phyloP scores from a whole-genome alignment of 2,888 invertebrate genomes.

The Noctuana brunneofusca region DNA sequence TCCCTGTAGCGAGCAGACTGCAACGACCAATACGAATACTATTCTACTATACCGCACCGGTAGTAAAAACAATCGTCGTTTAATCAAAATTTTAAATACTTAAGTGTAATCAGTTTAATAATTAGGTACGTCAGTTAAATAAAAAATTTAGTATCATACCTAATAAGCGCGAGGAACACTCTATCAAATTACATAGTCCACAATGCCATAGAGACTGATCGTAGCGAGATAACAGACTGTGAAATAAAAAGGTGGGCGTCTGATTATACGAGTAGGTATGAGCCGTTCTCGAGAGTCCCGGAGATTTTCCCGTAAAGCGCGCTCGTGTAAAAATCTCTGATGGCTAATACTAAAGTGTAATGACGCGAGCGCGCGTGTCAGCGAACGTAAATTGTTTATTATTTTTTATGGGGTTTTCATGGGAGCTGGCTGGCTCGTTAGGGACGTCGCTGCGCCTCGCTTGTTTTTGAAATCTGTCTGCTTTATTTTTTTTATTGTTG shows the following conservation, averaged over 20 bases:
- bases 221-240: slow-evolving; percentile 30
- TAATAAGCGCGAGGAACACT: slow-evolving; percentile 18
- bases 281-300: slow-evolving; percentile 31
- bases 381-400: slow-evolving; percentile 80
- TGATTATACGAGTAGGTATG: slow-evolving; percentile 27
- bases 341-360: slow-evolving; percentile 60
- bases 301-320: slow-evolving; percentile 43
- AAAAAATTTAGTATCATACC: slow-evolving; percentile 15
- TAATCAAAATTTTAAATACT: neutral
- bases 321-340: slow-evolving; percentile 50
- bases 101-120: neutral
- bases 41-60: neutral
- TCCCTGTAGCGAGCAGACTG: no score
- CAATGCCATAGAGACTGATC: slow-evolving; percentile 28
- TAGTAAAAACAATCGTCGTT: no score
- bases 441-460: slow-evolving; percentile 32
- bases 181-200: slow-evolving; percentile 28
- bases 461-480: slow-evolving; percentile 22
- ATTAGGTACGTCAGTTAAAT: neutral
- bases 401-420: slow-evolving; percentile 79
- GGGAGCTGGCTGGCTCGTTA: slow-evolving; percentile 57
- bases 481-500: slow-evolving; percentile 18
- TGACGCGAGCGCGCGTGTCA: slow-evolving; percentile 71
- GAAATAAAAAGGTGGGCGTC: slow-evolving; percentile 38
- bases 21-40: no score